These are phyloP conservation scores for Alitta virens DNA, from an alignment of 2,888 invertebrate genomes.

Conservation along the genomic window DNA sequence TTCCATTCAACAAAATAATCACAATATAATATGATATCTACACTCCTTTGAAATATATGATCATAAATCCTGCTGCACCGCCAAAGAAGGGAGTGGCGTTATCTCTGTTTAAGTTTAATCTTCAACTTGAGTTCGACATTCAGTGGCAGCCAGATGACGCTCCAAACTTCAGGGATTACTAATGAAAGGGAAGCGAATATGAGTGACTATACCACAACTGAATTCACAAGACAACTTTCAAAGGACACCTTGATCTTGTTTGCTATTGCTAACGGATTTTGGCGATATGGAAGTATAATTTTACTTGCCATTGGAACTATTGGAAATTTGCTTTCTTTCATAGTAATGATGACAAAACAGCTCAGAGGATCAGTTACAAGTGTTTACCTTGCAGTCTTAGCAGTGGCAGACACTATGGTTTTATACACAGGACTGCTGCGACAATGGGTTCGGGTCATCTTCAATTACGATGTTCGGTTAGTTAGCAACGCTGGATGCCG, in stretches of 20 bases:
- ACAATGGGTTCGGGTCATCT: not conserved
- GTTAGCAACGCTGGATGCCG: not conserved
- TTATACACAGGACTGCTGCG: not conserved
- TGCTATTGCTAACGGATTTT: not conserved
- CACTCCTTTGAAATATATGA: too few relatives aligned
- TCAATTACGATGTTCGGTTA: not conserved
- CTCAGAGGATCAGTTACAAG: not conserved
- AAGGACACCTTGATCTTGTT: not conserved
- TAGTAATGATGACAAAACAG: not conserved
- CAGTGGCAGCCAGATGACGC: too few relatives aligned
- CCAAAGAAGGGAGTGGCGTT: too few relatives aligned
- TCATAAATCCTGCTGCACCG: too few relatives aligned
- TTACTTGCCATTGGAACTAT: not conserved
- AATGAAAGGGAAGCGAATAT: too few relatives aligned
- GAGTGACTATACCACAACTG: too few relatives aligned
- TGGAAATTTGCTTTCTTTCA: not conserved
- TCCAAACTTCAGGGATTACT: too few relatives aligned
- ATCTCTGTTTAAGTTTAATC: too few relatives aligned
- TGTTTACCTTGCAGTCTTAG: not conserved
- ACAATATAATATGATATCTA: too few relatives aligned
- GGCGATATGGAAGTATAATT: not conserved
- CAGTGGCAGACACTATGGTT: not conserved
- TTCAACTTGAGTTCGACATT: too few relatives aligned
- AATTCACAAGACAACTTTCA: too few relatives aligned
- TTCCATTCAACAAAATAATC: too few relatives aligned